Evolutionary conservation across 2,888 invertebrate genomes (phyloP), one percentile per base, ranked within the genome.

Genomic region (Ichneumon xanthorius): DNA sequence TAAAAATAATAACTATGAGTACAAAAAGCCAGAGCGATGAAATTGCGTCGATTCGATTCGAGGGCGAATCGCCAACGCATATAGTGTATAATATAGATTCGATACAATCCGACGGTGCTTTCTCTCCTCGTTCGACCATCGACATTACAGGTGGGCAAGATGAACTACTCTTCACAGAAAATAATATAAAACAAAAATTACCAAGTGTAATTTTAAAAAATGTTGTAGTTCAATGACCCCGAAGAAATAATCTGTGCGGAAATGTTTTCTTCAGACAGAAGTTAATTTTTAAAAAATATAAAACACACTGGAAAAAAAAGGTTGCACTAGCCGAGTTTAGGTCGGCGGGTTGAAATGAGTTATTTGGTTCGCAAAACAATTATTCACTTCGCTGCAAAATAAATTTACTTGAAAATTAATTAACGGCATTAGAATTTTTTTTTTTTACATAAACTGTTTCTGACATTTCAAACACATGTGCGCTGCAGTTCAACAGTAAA

Each of bases 1-100:
- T 84, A 84, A 82, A 87, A 86, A 87, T 87, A 86, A 87, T 75
- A 84, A 85, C 50, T 37, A 82, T 77, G 79, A 75, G 70, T 75
- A 65, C 55, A 45, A 61, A 45, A 67, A 65, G 70, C 63, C 26
- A 33, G 33, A 63, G 65, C 53, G n/a, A n/a, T 53, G 37, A 14
- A 58, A 72, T 65, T 75, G 9, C 50, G 50, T 37, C 16, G 22
- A 45, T 33, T 71, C 58, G 30, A 37, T 65, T 55, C 22, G 2
- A 76, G 37, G 26, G 40, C 80, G 80, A 72, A 70, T 70, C 45
- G 30, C 26, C 16, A 71, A 40, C 16, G 30, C 58, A 61, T 37
- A 48, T 65, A 40, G 30, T 11, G 16, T 50, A 53, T 70, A 26
- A 16, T 71, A 61, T 19, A 71, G 7, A 19, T 75, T 70, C 26